Base-by-base conservation (phyloP, 2,113 vertebrate genomes). In the Chlamydotis undulata region DNA sequence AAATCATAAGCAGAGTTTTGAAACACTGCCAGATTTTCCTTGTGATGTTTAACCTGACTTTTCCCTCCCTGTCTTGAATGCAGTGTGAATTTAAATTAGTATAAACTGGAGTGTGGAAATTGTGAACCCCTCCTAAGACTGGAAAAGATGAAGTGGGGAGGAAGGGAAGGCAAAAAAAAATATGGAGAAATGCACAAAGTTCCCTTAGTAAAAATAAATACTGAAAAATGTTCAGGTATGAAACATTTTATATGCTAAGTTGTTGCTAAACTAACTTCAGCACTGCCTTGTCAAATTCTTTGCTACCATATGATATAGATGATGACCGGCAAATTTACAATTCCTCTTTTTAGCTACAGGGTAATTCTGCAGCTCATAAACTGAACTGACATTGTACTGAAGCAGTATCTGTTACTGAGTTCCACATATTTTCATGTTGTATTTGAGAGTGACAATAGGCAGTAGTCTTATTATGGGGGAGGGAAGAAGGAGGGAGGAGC, bases 301-400 rank as follows among this genome's bases (percentile, higher is more conserved):
- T 86, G 39, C 59, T 76, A 55, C 33, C 52, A 49, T 78, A 60
- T 67, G 53, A 87, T 65, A 16, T 28, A 89, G 52, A 71, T 88
- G 80, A 79, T 8, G 35, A 65, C 39, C 82, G 76, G 49, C 49
- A 83, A 79, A 90, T 70, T 79, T 94, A 52, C 31, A 56, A 37
- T 26, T 64, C 25, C 7, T 52, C 52, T 82, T 86, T 92, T 95
- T 87, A 93, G 89, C 29, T 61, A 47, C 17, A 67, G 90, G 43
- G 61, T 80, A 91, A 65, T 93, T 95, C 89, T 92, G 19, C 68
- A 82, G 86, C 88, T 93, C 95, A 92, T 93, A 93, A 82, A 56
- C 93, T 77, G 81, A 90, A 59, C 45, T 73, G 47, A 43, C 53
- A 57, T 67, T 84, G 59, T 73, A 59, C 79, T 68, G 41, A 87